phyloP scores from a whole-genome alignment of 2,888 invertebrate species.

The Philonicus albiceps region DNA sequence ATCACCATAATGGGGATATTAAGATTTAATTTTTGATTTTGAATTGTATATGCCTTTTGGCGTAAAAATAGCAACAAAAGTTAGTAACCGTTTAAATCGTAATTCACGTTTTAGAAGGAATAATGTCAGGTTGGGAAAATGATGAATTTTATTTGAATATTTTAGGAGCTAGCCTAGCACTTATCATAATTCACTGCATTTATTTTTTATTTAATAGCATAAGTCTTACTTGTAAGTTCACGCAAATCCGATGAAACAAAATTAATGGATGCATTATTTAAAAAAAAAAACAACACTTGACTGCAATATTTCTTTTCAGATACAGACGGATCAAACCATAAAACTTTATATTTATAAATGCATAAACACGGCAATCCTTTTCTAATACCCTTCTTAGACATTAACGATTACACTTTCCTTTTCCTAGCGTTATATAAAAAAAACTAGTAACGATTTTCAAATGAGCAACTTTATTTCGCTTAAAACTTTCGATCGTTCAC shows the following conservation, averaged over 20 bases:
- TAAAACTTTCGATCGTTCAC: not conserved
- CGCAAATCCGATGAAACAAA: not conserved
- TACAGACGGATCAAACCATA: not conserved
- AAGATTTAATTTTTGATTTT: too few relatives aligned
- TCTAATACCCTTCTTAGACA: not conserved
- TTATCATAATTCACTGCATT: not conserved
- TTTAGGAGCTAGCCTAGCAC: not conserved
- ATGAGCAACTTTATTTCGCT: not conserved
- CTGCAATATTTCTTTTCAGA: not conserved
- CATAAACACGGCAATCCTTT: not conserved
- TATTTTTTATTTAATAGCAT: not conserved
- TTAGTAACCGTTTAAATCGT: too few relatives aligned
- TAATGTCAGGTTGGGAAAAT: too few relatives aligned
- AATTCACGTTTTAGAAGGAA: too few relatives aligned
- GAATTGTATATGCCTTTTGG: too few relatives aligned
- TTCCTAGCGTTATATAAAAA: not conserved
- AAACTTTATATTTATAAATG: not conserved
- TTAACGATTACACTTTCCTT: not conserved
- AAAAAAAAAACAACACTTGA: not conserved
- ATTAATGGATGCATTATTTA: not conserved
- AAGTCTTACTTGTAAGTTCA: not conserved
- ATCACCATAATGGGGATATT: too few relatives aligned
- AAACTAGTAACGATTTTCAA: not conserved
- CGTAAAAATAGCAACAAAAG: too few relatives aligned
- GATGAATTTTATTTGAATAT: too few relatives aligned